Evolutionary conservation across 2,888 invertebrate species (phyloP).

Genomic region (Drosophila imparisetae): DNA sequence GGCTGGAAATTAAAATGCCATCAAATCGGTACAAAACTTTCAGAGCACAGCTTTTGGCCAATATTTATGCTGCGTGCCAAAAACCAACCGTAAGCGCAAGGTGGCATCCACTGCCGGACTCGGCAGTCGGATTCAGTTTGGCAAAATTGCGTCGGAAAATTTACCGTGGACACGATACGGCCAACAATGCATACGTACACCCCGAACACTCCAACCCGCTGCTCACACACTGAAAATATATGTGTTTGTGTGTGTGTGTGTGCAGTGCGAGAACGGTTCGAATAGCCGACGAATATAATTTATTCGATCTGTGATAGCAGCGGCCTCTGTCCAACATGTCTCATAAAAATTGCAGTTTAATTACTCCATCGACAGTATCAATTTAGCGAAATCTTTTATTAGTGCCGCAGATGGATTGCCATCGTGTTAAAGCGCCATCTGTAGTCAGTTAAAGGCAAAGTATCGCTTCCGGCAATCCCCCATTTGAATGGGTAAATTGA

Average conservation of each 20-base stretch:
- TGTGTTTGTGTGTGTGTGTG: constrained; percentile 23
- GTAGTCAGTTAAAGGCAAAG: constrained; percentile 66
- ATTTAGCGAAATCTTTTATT: constrained; percentile 82
- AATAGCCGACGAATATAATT: constrained; percentile 79
- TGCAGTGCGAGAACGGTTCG: constrained; percentile 40
- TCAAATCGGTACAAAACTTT: constrained; percentile 45
- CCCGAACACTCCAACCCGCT: constrained; percentile 4
- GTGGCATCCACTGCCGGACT: constrained; percentile 4
- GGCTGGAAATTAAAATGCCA: constrained; percentile 63
- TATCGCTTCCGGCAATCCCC: constrained; percentile 26
- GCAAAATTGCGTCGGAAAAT: constrained; percentile 73
- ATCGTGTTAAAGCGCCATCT: constrained; percentile 79
- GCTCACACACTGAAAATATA: neutral
- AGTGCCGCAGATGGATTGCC: constrained; percentile 83
- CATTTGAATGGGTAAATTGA: neutral
- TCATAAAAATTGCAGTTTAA: constrained; percentile 85
- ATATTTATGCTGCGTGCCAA: constrained; percentile 56
- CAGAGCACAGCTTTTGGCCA: constrained; percentile 17
- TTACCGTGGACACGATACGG: constrained; percentile 59
- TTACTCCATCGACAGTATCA: constrained; percentile 85
- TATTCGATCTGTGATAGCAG: constrained; percentile 84
- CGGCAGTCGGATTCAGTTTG: constrained; percentile 21
- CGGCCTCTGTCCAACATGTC: constrained; percentile 83
- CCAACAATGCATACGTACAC: constrained; percentile 49
- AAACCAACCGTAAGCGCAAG: constrained; percentile 33